Conservation (phyloP, 2,797 vertebrate species). For the Mormyrops boulengeri region DNA sequence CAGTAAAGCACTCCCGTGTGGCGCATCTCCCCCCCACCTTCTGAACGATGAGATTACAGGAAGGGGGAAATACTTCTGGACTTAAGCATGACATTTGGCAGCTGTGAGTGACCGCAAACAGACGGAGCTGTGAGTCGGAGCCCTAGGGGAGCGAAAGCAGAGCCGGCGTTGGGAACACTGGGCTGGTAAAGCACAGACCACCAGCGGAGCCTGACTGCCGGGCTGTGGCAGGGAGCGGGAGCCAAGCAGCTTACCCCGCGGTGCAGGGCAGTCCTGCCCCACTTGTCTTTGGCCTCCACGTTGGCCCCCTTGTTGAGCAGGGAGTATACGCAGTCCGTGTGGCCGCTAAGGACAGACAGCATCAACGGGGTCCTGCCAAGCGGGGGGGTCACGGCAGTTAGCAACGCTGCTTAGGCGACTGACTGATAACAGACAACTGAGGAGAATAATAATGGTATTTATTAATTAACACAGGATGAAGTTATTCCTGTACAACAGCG, state of each 20-base stretch:
- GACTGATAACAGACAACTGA: background rate
- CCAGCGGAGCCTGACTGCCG: background rate
- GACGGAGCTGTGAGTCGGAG: background rate
- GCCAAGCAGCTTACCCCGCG: conserved; percentile 74
- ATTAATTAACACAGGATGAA: background rate
- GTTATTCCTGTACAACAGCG: background rate
- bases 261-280: conserved; percentile 91
- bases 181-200: background rate
- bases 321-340: conserved; percentile 95
- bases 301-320: conserved; percentile 91
- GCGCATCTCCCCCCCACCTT: background rate
- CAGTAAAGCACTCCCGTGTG: background rate
- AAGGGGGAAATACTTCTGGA: background rate
- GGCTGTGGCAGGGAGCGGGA: background rate
- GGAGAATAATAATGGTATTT: background rate
- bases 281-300: conserved; percentile 97
- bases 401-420: background rate
- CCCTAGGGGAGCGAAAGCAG: background rate
- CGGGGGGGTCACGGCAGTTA: conserved; percentile 14
- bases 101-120: background rate
- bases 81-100: background rate
- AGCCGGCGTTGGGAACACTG: background rate
- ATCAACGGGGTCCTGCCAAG: conserved; percentile 85
- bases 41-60: too few species aligned
- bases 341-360: conserved; percentile 91